Conservation (phyloP, 2,888 invertebrate genomes). For the Limenitis camilla region DNA sequence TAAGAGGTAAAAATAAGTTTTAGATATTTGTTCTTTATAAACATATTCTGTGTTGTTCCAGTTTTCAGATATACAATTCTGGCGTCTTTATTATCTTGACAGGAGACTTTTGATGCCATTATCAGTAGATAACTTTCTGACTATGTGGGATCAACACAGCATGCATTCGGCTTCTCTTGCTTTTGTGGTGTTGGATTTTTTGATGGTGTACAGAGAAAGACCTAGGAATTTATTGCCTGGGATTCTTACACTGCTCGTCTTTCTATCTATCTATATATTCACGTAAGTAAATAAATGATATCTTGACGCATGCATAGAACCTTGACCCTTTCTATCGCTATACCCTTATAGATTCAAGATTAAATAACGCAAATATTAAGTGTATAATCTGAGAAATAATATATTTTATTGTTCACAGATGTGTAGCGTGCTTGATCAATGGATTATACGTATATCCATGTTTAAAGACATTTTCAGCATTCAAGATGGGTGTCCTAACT, state of each 20-base stretch:
- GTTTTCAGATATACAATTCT: slow-evolving; percentile 59
- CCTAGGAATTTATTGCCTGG: slow-evolving; percentile 34
- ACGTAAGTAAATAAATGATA: slow-evolving; percentile 21
- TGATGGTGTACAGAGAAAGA: slow-evolving; percentile 42
- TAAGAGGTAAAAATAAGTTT: too few species aligned
- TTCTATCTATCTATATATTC: slow-evolving; percentile 16
- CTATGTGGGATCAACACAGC: slow-evolving; percentile 55
- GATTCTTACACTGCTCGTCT: slow-evolving; percentile 12
- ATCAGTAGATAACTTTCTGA: slow-evolving; percentile 40
- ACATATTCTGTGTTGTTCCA: slow-evolving; percentile 28
- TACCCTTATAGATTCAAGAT: neutral
- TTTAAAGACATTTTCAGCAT: slow-evolving; percentile 34
- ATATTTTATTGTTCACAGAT: slow-evolving; percentile 35
- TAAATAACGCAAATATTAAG: too few species aligned
- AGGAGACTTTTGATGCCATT: slow-evolving; percentile 44
- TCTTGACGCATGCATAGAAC: neutral
- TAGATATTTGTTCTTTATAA: neutral
- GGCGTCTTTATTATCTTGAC: slow-evolving; percentile 54
- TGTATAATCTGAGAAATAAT: too few species aligned
- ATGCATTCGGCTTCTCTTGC: slow-evolving; percentile 55
- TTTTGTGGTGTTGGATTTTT: slow-evolving; percentile 44
- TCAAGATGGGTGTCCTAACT: slow-evolving; percentile 34
- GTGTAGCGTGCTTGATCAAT: slow-evolving; percentile 36
- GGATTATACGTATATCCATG: slow-evolving; percentile 52
- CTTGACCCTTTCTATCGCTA: neutral